Evolutionary conservation across 53 echinoderm and acorn worm genomes (phyloP).

Genomic region (Patiria pectinifera): DNA sequence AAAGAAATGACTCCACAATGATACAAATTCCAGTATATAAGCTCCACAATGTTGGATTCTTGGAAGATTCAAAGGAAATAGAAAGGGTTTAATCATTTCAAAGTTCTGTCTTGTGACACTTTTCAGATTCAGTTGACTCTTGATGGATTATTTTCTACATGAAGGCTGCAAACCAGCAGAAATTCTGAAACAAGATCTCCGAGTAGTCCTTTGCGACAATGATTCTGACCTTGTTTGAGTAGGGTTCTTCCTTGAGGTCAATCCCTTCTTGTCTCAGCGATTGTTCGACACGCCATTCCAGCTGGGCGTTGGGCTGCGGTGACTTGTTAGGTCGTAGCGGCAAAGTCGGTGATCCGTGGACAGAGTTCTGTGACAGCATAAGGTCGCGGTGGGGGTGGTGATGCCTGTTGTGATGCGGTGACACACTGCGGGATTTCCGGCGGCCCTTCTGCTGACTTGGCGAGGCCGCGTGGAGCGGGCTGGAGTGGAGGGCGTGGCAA

Average conservation of each 20-base stretch:
- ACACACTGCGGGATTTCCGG: conserved; percentile 89
- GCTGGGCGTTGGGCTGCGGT: conserved; percentile 57
- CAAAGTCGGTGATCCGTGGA: conserved; percentile 82
- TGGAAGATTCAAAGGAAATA: too few relatives aligned
- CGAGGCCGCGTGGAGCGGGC: neutral
- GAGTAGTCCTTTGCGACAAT: neutral
- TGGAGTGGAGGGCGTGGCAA: conserved; percentile 41
- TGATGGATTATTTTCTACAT: too few relatives aligned
- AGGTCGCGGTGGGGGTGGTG: conserved; percentile 64
- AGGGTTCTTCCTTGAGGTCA: conserved; percentile 87
- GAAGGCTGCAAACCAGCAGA: too few relatives aligned
- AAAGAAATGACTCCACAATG: too few relatives aligned
- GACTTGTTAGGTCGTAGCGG: conserved; percentile 69
- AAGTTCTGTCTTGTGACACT: too few relatives aligned
- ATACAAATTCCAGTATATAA: too few relatives aligned
- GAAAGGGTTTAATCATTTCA: too few relatives aligned
- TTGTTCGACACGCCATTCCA: conserved; percentile 81
- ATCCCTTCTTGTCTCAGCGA: conserved; percentile 86
- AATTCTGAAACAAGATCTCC: neutral
- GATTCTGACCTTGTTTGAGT: conserved; percentile 84
- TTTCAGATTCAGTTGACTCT: too few relatives aligned
- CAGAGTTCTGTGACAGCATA: conserved; percentile 56
- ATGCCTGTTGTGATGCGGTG: conserved; percentile 82
- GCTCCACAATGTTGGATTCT: too few relatives aligned
- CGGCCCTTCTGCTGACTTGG: conserved; percentile 55